These are phyloP conservation scores for Orgyia antiqua DNA, from an alignment of 2,888 invertebrate genomes.

Conservation along the genomic window DNA sequence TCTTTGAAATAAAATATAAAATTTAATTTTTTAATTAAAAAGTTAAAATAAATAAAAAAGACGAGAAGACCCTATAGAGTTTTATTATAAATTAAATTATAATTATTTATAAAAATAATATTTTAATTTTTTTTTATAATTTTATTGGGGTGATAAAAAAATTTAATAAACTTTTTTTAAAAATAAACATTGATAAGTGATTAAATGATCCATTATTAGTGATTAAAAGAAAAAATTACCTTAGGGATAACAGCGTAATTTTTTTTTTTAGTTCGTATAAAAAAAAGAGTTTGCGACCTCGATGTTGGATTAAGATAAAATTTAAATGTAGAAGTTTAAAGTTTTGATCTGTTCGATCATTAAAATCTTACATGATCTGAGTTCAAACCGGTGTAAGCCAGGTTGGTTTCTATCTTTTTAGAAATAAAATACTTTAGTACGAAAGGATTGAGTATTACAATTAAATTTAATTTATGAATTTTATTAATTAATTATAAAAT, in stretches of 20 bases:
- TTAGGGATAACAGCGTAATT: constrained; percentile 92
- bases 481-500: constrained; percentile 28
- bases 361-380: constrained; percentile 92
- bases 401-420: constrained; percentile 90
- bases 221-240: constrained; percentile 86
- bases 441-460: constrained; percentile 84
- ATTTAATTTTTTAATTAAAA: constrained; percentile 78
- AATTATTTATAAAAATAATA: constrained; percentile 46
- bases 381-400: constrained; percentile 92
- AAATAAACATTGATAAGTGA: constrained; percentile 54
- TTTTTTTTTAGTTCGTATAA: constrained; percentile 85
- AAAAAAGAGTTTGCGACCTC: constrained; percentile 89
- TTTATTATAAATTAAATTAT: constrained; percentile 67
- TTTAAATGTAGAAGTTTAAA: constrained; percentile 82
- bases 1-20: constrained; percentile 61
- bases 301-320: constrained; percentile 91
- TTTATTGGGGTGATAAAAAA: constrained; percentile 79
- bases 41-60: constrained; percentile 81
- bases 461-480: constrained; percentile 62
- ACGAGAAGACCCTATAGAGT: constrained; percentile 90
- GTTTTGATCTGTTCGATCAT: constrained; percentile 89
- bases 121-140: constrained; percentile 53
- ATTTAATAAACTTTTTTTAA: constrained; percentile 48
- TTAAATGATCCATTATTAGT: constrained; percentile 75
- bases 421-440: constrained; percentile 82